These are phyloP conservation scores for Pipistrellus kuhlii DNA, from an alignment of 2,797 vertebrate genomes.

Conservation along the genomic window DNA sequence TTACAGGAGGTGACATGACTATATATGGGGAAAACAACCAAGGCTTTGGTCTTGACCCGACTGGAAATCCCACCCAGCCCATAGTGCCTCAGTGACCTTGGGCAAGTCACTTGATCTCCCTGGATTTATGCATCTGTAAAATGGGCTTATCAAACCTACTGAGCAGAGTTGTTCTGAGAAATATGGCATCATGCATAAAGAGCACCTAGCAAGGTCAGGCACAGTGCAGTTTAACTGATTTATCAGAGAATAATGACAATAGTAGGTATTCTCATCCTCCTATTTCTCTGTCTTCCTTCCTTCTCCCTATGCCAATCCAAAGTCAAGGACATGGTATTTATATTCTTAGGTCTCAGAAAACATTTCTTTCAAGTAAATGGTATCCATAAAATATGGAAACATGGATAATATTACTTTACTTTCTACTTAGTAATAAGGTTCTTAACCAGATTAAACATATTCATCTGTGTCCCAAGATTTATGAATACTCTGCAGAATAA, in stretches of 20 bases:
- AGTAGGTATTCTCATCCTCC: neutral
- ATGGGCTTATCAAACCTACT: neutral
- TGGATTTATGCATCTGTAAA: neutral
- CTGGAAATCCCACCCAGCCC: neutral
- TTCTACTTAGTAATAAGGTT: neutral
- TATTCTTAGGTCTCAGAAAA: neutral
- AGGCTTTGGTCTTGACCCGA: neutral
- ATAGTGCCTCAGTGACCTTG: neutral
- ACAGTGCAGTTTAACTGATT: neutral
- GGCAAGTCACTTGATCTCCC: neutral
- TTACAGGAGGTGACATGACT: neutral
- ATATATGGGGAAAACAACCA: neutral
- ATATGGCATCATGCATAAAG: neutral
- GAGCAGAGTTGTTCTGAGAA: neutral
- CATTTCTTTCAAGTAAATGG: neutral
- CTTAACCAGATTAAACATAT: neutral
- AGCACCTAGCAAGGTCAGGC: neutral
- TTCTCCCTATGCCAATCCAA: neutral
- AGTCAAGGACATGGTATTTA: neutral
- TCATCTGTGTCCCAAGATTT: neutral
- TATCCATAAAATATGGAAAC: neutral
- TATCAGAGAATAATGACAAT: neutral
- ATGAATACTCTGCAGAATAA: neutral
- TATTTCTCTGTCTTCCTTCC: neutral
- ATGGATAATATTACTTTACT: neutral